A percentile compares a stretch with the other conserved stretches of the same genome.
These are phyloP conservation scores for Masticophis lateralis DNA, from an alignment of 2,797 vertebrate genomes.

Conservation along the genomic window DNA sequence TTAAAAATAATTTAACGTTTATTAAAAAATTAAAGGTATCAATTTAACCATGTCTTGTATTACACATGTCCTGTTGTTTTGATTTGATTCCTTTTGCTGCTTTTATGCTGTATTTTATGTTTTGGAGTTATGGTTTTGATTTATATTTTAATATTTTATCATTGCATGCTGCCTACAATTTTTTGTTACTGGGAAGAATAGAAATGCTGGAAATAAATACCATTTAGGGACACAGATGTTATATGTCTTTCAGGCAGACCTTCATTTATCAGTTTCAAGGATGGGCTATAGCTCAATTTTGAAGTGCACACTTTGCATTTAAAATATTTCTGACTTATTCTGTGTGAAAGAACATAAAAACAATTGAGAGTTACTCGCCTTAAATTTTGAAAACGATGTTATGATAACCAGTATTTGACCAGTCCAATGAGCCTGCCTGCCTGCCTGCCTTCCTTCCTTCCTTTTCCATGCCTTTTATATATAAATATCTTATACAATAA, in stretches of 20 bases:
- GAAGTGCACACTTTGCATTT: not conserved
- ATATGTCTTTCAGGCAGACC: not conserved
- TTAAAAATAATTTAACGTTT: not conserved
- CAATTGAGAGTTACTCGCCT: not conserved
- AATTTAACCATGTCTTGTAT: not conserved
- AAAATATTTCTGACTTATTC: not conserved
- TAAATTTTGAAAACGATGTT: not conserved
- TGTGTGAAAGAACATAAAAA: not conserved
- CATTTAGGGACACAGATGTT: not conserved
- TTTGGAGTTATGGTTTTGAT: not conserved
- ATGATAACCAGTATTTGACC: not conserved
- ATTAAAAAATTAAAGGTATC: not conserved
- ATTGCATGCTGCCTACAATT: not conserved
- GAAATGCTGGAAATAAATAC: not conserved
- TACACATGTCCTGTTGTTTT: not conserved
- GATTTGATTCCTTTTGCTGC: not conserved
- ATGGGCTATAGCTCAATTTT: not conserved
- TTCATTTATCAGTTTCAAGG: not conserved
- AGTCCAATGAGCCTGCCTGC: not conserved
- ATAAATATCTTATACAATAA: not conserved
- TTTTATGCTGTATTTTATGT: not conserved
- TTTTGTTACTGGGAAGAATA: not conserved
- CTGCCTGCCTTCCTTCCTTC: not conserved
- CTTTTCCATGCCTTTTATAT: not conserved
- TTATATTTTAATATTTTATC: slow-evolving; percentile 5